Evolutionary conservation across 2,797 vertebrate species (phyloP).

Genomic region (Vultur gryphus): DNA sequence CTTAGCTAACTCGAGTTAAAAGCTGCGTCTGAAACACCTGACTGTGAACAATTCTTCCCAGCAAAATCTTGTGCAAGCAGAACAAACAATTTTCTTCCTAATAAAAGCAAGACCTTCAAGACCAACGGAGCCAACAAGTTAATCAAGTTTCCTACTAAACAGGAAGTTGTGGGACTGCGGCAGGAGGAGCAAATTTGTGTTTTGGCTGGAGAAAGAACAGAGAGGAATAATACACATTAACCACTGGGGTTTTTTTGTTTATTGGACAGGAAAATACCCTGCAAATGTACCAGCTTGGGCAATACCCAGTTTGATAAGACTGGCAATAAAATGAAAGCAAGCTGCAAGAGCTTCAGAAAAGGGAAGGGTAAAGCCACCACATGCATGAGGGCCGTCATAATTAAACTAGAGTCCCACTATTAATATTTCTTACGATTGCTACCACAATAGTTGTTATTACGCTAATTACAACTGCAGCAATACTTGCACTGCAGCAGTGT

Average conservation of each 20-base stretch:
- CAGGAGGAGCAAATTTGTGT: constrained; percentile 23
- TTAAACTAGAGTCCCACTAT: background rate
- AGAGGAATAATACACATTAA: constrained; percentile 18
- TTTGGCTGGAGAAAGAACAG: constrained; percentile 16
- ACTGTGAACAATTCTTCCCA: constrained; percentile 26
- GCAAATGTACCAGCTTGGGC: background rate
- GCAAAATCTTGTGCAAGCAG: background rate
- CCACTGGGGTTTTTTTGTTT: background rate
- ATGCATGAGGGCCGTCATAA: background rate
- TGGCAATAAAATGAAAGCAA: background rate
- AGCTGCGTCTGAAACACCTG: constrained; percentile 27
- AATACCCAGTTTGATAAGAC: background rate
- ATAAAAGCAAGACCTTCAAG: constrained; percentile 47
- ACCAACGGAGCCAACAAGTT: constrained; percentile 17
- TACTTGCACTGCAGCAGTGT: background rate
- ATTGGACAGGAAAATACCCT: constrained; percentile 18
- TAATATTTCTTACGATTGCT: background rate
- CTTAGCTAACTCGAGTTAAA: background rate
- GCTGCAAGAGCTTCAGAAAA: background rate
- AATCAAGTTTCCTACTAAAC: constrained; percentile 63
- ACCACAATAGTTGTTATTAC: background rate
- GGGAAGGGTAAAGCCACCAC: background rate
- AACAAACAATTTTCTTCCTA: constrained; percentile 49
- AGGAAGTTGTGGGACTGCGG: constrained; percentile 35
- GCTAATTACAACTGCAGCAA: background rate